Base-by-base conservation (phyloP, 2,113 vertebrate species). In the Crotalus viridis region DNA sequence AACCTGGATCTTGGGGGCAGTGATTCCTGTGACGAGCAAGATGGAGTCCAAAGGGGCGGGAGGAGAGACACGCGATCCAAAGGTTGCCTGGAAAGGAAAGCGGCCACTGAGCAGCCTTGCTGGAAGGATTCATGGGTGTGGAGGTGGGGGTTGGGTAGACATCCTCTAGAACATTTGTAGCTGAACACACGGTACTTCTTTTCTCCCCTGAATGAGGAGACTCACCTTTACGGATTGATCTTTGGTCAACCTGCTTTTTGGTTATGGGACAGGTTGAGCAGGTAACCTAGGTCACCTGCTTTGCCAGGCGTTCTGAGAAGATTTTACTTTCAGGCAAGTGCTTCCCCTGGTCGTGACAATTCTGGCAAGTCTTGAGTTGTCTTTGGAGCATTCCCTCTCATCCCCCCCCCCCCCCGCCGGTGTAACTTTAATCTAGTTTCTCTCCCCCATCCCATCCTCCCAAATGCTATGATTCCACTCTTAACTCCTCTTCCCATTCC, bases 291-390 rank as follows among this genome's bases (percentile, higher is more conserved):
- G 93, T 74, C 88, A 52, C 91, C 94, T 95, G 92, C 94, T 93
- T 89, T 90, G n/a, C 51, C 61, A 93, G 92, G 93, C 3, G 0
- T 55, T 43, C 24, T 46, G 93, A 95, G 94, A 64, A 90, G 17
- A 93, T 88, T 91, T 95, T 86, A 90, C 91, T 91, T 91, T 90
- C 92, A 0, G 0, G 91, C 91, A 96, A 94, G 94, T 91, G 13
- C n/a, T 54, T 90, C 39, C 51, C 51, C n/a, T 0, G 92, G 91
- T 93, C 92, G 5, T 69, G 48, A 94, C 33, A 6, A 96, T 22
- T 91, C 95, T 95, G 12, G 87, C 90, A 94, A 96, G 93, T 92
- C 88, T 96, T 97, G 97, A 91, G 94, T 96, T 97, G 93, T 96
- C 95, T 94, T 92, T 96, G 91, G 95, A 94, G 95, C 95, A 95